Percentiles rank a stretch among this genome's conserved stretches.
These are phyloP conservation scores for Pelecanus crispus DNA, from an alignment of 2,113 vertebrate genomes.

Conservation along the genomic window DNA sequence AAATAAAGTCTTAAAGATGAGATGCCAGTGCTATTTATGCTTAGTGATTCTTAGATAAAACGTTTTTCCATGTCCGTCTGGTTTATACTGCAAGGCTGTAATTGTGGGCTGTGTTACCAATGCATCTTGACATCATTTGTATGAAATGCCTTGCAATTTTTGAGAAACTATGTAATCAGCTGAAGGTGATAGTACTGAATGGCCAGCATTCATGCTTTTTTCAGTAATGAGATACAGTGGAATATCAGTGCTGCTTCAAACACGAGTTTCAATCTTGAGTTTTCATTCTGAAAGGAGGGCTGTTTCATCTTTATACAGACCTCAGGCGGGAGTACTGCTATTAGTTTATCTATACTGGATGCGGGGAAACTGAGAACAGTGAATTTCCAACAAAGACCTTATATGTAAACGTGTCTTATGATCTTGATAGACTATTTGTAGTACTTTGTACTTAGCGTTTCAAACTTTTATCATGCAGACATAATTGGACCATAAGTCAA, in stretches of 20 bases:
- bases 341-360: background rate
- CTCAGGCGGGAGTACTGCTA: background rate
- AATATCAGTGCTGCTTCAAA: background rate
- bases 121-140: background rate
- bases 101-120: background rate
- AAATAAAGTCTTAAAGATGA: background rate
- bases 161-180: background rate
- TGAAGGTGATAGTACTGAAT: background rate
- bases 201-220: background rate
- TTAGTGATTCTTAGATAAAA: background rate
- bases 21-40: background rate
- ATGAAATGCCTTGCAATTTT: background rate
- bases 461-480: background rate
- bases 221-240: background rate
- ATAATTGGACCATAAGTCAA: background rate
- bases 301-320: background rate
- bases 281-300: background rate
- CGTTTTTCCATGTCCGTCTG: background rate
- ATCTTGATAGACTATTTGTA: background rate
- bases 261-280: background rate
- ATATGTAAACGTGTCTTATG: background rate
- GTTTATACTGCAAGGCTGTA: background rate
- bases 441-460: background rate
- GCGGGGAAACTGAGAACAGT: background rate
- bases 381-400: background rate